Evolutionary conservation across 2,113 vertebrate genomes (phyloP).

Genomic region (Callipepla californica): DNA sequence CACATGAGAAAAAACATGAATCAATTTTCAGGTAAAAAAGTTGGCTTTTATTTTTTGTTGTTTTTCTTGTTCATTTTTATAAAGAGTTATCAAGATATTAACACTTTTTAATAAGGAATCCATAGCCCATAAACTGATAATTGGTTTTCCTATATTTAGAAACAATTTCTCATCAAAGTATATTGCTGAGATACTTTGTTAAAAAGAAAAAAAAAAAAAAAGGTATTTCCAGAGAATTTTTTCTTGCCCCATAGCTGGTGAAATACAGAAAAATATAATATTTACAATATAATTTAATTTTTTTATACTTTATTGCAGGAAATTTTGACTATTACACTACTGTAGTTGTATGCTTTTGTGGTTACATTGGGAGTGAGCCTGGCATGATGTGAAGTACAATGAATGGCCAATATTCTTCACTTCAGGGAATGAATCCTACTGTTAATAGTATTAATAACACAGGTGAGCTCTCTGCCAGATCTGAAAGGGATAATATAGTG

Average conservation of each 20-base stretch:
- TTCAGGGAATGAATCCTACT: not conserved
- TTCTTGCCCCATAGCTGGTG: not conserved
- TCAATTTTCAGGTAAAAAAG: not conserved
- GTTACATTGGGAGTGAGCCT: accelerated
- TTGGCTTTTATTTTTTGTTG: not conserved
- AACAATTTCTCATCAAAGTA: not conserved
- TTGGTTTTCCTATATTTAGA: not conserved
- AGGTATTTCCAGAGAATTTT: not conserved
- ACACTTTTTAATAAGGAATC: not conserved
- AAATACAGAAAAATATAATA: not conserved
- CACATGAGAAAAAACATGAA: not conserved
- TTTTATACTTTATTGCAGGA: not conserved
- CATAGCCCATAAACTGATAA: not conserved
- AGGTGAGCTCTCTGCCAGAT: not conserved
- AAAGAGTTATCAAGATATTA: not conserved
- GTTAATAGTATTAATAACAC: accelerated
- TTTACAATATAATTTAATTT: not conserved
- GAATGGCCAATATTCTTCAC: not conserved
- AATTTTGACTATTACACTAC: not conserved
- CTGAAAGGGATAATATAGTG: not conserved
- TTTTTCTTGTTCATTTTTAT: too few relatives aligned
- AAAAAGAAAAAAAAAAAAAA: not conserved
- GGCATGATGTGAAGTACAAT: not conserved
- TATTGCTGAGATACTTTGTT: not conserved
- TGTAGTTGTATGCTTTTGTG: not conserved